Base-by-base conservation (phyloP, 2,888 invertebrate genomes). In the Rhimphoctona megacephalus region DNA sequence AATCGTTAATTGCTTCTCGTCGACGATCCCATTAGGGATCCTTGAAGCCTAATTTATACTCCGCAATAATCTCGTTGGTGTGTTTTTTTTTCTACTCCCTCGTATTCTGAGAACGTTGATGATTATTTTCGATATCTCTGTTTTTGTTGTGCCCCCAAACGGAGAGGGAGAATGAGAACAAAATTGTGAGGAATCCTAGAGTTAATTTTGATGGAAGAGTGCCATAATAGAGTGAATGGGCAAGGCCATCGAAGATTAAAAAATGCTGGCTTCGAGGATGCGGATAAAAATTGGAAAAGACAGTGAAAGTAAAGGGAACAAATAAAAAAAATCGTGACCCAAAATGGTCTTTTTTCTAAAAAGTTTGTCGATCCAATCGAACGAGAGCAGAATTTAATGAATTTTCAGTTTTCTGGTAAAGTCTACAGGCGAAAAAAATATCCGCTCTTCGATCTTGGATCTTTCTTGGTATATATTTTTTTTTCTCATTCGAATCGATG, bases 261-360 rank as follows among this genome's bases (percentile, higher is more conserved):
- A 67, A 80, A 22, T 66, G 57, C 78, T 7, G 67, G 39, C 74
- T 54, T 54, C 30, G 30, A 30, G 36, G 17, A 33, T 43, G 66
- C 36, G 80, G 70, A 82, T 84, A 80, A 85, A 86, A 81, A 81
- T 84, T 54, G 79, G 84, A 64, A 39, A 22, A 30, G 49, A 74
- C 57, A 46, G 25, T 19, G 36, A 69, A 25, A 25, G 11, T 33
- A n/a, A 79, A 57, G 64, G 54, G 22, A 82, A 66, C 52, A 6
- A 7, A 61, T 61, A 1, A 30, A 61, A 91, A 90, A 89, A 90
- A 89, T 88, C 89, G 87, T 92, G 43, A 43, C 2, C 43, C 11
- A 43, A 43, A 43, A 91, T 57, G 8, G 91, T 11, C 90, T 90
- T 90, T 90, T 91, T 92, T 92, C 90, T 89, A 87, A 86, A 87